Percentiles rank a stretch among this genome's conserved stretches.
phyloP scores from a whole-genome alignment of 1,140 invertebrate genomes.

The Drosophila tropicalis region DNA sequence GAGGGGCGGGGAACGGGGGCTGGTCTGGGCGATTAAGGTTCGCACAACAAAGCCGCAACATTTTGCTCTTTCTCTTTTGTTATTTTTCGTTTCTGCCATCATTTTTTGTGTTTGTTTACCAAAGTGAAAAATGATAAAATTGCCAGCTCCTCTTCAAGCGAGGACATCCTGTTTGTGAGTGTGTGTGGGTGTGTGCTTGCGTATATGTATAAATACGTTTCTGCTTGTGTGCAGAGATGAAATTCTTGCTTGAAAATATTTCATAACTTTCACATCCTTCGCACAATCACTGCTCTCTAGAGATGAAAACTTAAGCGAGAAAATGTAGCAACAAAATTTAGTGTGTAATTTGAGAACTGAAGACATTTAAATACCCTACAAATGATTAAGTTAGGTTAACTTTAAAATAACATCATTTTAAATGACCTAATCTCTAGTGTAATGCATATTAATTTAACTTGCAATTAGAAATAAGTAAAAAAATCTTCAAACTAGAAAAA shows the following conservation, averaged over 20 bases:
- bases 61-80: slow-evolving; percentile 37
- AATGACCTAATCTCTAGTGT: too few relatives aligned
- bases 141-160: slow-evolving; percentile 50
- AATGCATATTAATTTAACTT: too few relatives aligned
- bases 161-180: slow-evolving; percentile 40
- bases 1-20: background rate
- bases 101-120: slow-evolving; percentile 70
- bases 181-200: background rate
- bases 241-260: slow-evolving; percentile 39
- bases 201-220: background rate
- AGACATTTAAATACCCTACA: background rate
- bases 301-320: slow-evolving; percentile 13
- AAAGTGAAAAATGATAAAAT: slow-evolving; percentile 78
- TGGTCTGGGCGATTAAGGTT: slow-evolving; percentile 53
- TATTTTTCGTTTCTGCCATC: slow-evolving; percentile 15
- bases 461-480: too few relatives aligned
- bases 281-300: slow-evolving; percentile 3
- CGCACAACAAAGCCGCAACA: slow-evolving; percentile 63
- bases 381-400: background rate
- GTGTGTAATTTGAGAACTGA: too few relatives aligned
- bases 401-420: too few relatives aligned
- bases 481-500: too few relatives aligned
- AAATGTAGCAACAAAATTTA: slow-evolving; percentile 21
- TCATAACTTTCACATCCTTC: slow-evolving; percentile 24
- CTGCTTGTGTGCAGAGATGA: slow-evolving; percentile 19